Evolutionary conservation across 2,797 vertebrate genomes (phyloP).

Genomic region (Danio albolineatus): DNA sequence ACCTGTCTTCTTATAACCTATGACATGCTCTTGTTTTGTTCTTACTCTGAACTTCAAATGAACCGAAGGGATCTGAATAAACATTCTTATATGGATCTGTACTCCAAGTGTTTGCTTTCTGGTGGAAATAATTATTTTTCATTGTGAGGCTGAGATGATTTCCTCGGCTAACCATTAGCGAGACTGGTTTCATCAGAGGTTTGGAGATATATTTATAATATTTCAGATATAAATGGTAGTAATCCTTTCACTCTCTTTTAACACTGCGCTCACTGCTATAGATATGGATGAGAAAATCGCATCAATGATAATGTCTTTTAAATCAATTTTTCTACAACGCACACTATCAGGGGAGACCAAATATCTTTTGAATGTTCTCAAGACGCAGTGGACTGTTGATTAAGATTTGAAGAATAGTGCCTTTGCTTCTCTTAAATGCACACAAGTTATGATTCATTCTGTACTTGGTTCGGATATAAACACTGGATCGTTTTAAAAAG

Average conservation of each 20-base stretch:
- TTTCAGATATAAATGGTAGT: slow-evolving; percentile 63
- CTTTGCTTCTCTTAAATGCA: not conserved
- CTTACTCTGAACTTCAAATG: slow-evolving; percentile 63
- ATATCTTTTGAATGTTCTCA: not conserved
- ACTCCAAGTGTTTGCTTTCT: slow-evolving; percentile 17
- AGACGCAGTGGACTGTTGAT: not conserved
- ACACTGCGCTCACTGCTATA: slow-evolving; percentile 52
- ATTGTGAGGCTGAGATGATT: slow-evolving; percentile 61
- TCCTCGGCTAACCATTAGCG: slow-evolving; percentile 44
- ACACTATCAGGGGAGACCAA: not conserved
- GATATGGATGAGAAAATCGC: slow-evolving; percentile 13
- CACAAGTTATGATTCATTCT: not conserved
- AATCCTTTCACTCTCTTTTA: slow-evolving; percentile 59
- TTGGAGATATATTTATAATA: slow-evolving; percentile 56
- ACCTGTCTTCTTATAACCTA: slow-evolving; percentile 5
- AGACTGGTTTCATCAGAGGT: slow-evolving; percentile 60
- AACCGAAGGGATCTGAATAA: slow-evolving; percentile 60
- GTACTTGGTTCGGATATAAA: not conserved
- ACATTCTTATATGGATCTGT: slow-evolving; percentile 28
- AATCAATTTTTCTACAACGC: slow-evolving; percentile 1
- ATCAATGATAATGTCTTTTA: slow-evolving; percentile 42
- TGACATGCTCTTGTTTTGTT: slow-evolving; percentile 49
- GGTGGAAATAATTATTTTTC: slow-evolving; percentile 58
- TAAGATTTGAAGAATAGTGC: not conserved
- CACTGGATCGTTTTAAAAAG: not conserved